Evolutionary conservation across 35 echinoderm and acorn worm species (phyloP), one percentile per base, ranked within the genome.

Genomic region (Holothuria glaberrima): DNA sequence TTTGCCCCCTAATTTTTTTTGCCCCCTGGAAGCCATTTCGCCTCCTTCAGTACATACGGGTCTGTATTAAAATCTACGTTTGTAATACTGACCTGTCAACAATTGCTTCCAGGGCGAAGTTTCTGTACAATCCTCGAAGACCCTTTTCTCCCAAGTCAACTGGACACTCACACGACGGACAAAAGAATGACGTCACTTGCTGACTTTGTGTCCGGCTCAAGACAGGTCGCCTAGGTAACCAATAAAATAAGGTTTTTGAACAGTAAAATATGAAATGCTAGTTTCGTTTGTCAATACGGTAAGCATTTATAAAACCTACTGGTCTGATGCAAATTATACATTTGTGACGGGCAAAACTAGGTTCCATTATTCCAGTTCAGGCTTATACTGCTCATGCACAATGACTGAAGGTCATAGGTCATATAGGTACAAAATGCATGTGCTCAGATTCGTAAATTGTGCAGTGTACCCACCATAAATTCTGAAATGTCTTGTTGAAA

Each of bases 71-170:
- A n/a, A n/a, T n/a, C n/a, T 7, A 41, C 36, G 0, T 17, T 54
- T 12, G 5, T 12, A 9, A 14, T 61, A 48, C 85, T 35, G 75
- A 99, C 97, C 93, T 95, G 32, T 94, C 93, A 45, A 99, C 93
- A 52, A 99, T 94, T 25, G 92, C 90, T 68, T 99, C 93, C 35
- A 99, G 35, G 12, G 97, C 93, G 45, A 99, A 99, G 68, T 99
- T 99, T 72, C 97, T 60, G 80, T 89, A 99, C 17, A 99, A 85
- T 48, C 93, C 93, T 57, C 89, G 90, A 13, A 99, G 67, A 33
- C 97, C 97, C 59, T 91, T 93, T 28, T 95, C 97, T 19, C 97
- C 97, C 0, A 99, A 62, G 21, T 88, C 48, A 32, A 98, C 83
- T 26, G 91, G 82, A 21, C 41, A 44, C 18, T 94, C 32, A 74